Evolutionary conservation across 2,113 vertebrate genomes (phyloP).

Genomic region (Macaca fascicularis): T2T-MFA8v1.1 NC_088388.1:132982501-132983000

Average conservation of each 20-base stretch:
- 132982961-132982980: neutral
- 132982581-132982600: neutral
- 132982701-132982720: neutral
- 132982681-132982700: neutral
- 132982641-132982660: too few species aligned
- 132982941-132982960: neutral
- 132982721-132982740: neutral
- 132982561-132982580: neutral
- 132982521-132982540: neutral
- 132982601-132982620: rapidly evolving
- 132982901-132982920: neutral
- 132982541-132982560: too few species aligned
- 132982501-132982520: neutral
- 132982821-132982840: neutral
- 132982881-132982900: neutral
- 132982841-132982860: neutral
- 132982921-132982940: neutral
- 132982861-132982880: neutral
- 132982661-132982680: neutral
- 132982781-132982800: neutral
- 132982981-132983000: neutral
- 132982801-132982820: neutral
- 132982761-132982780: neutral
- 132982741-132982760: neutral
- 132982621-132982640: neutral